Base-by-base conservation (phyloP, 2,113 vertebrate species). In the Bubo blakistoni region DNA sequence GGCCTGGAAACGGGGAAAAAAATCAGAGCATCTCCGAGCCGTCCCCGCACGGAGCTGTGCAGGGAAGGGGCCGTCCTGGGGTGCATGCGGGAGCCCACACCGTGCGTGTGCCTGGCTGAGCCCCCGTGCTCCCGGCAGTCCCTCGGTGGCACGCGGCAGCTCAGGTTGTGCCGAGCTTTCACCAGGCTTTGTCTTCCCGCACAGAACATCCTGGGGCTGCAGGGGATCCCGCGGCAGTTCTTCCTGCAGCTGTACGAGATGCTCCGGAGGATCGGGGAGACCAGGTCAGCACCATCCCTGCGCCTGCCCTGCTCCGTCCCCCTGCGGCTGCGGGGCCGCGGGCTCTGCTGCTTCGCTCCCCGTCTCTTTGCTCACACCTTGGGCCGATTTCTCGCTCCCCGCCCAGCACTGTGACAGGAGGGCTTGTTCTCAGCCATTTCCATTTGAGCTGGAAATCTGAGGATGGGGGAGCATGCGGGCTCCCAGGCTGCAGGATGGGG, bases 191-290 rank as follows among this genome's bases (percentile, higher is more conserved):
- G 21, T 88, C 57, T 73, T 38, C 94, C 80, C 26, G 34, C 11
- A 55, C 96, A 99, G 99, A 99, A 99, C 91, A 98, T 99, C 62
- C 98, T 99, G 86, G 99, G 99, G 26, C 98, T 99, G 62, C 98
- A 89, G 49, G 96, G 95, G 22, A 78, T 99, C 70, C 99, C 99
- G 16, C 98, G 98, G 10, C 98, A 99, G 96, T 99, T 99, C 70
- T 98, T 99, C 97, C 97, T 98, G 96, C 98, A 99, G 91, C 97
- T 99, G 42, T 99, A 99, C 66, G 98, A 99, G 96, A 99, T 97
- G 1, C 98, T 99, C 95, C 86, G 92, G 90, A 98, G 96, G 72
- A 94, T 99, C 7, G 87, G 98, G 5, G 98, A 99, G 88, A 98
- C 98, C 97, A 99, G 98, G 99, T 99, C 71, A 70, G 94, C 52